Percentiles rank a stretch among this genome's conserved stretches.
These are phyloP conservation scores for Agrilus biguttatus DNA, from an alignment of 2,888 invertebrate species.

Conservation along the genomic window DNA sequence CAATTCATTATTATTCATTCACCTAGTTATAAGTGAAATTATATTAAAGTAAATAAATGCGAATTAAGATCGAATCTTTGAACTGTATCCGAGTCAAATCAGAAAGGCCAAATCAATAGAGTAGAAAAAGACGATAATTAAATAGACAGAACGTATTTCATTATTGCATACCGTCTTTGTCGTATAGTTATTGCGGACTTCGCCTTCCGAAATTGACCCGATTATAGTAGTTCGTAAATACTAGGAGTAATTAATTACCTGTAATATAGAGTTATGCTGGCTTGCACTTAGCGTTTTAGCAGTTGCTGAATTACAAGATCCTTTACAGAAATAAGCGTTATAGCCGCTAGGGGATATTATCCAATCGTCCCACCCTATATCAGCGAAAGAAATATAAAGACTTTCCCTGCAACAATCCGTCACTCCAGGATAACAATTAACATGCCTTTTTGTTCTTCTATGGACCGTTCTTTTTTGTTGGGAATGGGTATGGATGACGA, in stretches of 20 bases:
- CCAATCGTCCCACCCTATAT: slow-evolving; percentile 83
- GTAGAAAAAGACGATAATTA: too few species aligned
- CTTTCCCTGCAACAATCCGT: slow-evolving; percentile 74
- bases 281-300: slow-evolving; percentile 49
- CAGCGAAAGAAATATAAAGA: slow-evolving; percentile 67
- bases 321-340: slow-evolving; percentile 78
- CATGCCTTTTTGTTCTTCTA: slow-evolving; percentile 33
- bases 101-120: too few species aligned
- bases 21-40: too few species aligned
- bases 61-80: too few species aligned
- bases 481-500: slow-evolving; percentile 65
- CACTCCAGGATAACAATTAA: slow-evolving; percentile 53
- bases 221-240: too few species aligned
- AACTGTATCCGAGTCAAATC: too few species aligned
- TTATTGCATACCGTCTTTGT: too few species aligned
- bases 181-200: too few species aligned
- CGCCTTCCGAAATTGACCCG: too few species aligned
- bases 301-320: slow-evolving; percentile 60
- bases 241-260: slow-evolving; percentile 39
- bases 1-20: too few species aligned
- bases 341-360: slow-evolving; percentile 70
- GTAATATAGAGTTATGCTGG: slow-evolving; percentile 59
- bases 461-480: slow-evolving; percentile 38
- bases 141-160: too few species aligned
- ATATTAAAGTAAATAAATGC: too few species aligned